These are phyloP conservation scores for Lepus americanus DNA, from an alignment of 2,113 vertebrate species.

Conservation along the genomic window DNA sequence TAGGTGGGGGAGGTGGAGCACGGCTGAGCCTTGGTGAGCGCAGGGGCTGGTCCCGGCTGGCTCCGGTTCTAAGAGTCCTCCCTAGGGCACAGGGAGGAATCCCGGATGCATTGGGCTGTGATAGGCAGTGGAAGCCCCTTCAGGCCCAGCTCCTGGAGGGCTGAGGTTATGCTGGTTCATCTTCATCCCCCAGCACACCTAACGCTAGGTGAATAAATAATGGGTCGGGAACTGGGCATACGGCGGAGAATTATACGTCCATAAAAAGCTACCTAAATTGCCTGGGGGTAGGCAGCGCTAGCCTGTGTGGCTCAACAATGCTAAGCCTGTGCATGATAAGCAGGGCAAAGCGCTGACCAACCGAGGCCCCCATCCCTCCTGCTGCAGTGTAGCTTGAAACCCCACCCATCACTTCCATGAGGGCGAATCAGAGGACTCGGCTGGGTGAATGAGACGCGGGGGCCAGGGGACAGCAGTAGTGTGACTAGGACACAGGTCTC, in stretches of 20 bases:
- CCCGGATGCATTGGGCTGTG: not conserved
- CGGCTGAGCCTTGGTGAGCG: not conserved
- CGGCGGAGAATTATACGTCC: not conserved
- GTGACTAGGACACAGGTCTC: not conserved
- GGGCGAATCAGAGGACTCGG: not conserved
- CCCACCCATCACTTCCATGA: not conserved
- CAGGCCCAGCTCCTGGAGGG: not conserved
- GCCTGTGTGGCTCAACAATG: not conserved
- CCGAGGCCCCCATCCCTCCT: not conserved
- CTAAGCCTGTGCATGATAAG: not conserved
- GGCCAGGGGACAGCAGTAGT: not conserved
- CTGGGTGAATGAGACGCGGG: not conserved
- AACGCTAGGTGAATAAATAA: not conserved
- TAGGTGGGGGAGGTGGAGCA: not conserved
- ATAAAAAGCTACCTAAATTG: not conserved
- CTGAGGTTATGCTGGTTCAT: not conserved
- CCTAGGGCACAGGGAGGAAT: not conserved
- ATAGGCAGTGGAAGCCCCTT: not conserved
- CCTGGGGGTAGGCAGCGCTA: not conserved
- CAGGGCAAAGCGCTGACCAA: not conserved
- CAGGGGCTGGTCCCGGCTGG: not conserved
- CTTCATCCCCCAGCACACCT: not conserved
- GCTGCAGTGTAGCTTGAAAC: accelerated
- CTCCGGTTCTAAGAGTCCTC: not conserved
- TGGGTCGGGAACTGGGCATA: not conserved